Conservation (phyloP, 1,140 invertebrate genomes). For the Sminthurinus signatus region DNA sequence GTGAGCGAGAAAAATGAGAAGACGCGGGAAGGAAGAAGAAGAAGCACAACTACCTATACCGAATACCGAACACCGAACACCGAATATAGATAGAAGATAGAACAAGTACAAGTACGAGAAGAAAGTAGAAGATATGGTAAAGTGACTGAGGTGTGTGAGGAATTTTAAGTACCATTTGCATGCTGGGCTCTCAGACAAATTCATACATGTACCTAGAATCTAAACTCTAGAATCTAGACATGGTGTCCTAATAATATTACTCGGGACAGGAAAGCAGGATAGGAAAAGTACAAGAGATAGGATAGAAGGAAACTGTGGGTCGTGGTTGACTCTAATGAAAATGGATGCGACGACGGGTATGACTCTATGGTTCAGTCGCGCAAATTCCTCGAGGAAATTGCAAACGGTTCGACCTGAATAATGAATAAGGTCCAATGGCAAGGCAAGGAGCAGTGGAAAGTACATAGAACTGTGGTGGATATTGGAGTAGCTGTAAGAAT, state of each 20-base stretch:
- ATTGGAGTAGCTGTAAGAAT: too few species aligned
- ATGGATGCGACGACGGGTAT: not conserved
- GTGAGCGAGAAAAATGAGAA: too few species aligned
- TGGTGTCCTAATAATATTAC: constrained; percentile 2
- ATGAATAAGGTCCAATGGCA: constrained; percentile 1
- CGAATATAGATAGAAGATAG: too few species aligned
- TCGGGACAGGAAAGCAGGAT: not conserved
- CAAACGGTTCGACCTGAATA: constrained; percentile 13
- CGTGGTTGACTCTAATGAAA: constrained; percentile 8
- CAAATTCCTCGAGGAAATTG: constrained; percentile 14
- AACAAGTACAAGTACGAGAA: too few species aligned
- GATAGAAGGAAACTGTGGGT: not conserved
- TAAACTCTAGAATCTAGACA: too few species aligned
- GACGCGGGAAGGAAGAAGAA: too few species aligned
- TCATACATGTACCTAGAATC: too few species aligned
- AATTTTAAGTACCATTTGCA: constrained; percentile 15
- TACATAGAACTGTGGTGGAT: too few species aligned
- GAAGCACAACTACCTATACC: too few species aligned
- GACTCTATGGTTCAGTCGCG: not conserved
- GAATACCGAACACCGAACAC: too few species aligned
- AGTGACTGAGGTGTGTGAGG: constrained; percentile 10
- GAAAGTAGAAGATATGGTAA: constrained; percentile 1
- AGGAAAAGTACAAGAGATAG: not conserved
- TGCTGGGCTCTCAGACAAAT: not conserved
- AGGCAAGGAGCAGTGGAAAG: too few species aligned